Conservation (phyloP, 2,888 invertebrate genomes). For the Acrobasis consociella region DNA sequence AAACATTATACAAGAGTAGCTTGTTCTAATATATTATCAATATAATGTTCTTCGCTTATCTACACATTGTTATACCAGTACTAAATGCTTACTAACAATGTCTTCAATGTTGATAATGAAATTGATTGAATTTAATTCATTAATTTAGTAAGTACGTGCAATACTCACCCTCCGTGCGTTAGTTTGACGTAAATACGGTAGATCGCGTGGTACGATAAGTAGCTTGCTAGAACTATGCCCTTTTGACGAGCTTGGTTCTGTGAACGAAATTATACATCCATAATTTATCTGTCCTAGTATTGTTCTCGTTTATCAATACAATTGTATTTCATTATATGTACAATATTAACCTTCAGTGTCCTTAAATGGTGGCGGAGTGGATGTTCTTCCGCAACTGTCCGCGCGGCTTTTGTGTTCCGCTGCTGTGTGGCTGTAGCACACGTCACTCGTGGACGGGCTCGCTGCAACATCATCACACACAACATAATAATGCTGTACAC, state of each 20-base stretch:
- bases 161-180: constrained; percentile 75
- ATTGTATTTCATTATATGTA: not conserved
- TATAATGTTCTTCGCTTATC: not conserved
- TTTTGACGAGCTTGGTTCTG: constrained; percentile 73
- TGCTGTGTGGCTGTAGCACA: constrained; percentile 44
- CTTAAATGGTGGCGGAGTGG: constrained; percentile 61
- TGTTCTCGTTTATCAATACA: constrained; percentile 1
- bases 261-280: constrained; percentile 34
- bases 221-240: constrained; percentile 67
- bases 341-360: constrained; percentile 64
- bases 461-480: constrained; percentile 59
- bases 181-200: constrained; percentile 79
- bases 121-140: not conserved
- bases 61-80: constrained; percentile 2
- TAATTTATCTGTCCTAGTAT: constrained; percentile 16
- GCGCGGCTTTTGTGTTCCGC: constrained; percentile 55
- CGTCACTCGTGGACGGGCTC: constrained; percentile 58
- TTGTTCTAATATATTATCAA: not conserved
- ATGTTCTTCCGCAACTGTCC: constrained; percentile 53
- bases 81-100: constrained; percentile 1
- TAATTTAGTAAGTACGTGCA: constrained; percentile 3
- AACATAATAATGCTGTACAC: constrained; percentile 37
- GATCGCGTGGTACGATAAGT: constrained; percentile 74
- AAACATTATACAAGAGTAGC: no score
- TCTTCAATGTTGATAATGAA: not conserved